phyloP scores from a whole-genome alignment of 2,888 invertebrate species.

The Drosophila subquinaria region DNA sequence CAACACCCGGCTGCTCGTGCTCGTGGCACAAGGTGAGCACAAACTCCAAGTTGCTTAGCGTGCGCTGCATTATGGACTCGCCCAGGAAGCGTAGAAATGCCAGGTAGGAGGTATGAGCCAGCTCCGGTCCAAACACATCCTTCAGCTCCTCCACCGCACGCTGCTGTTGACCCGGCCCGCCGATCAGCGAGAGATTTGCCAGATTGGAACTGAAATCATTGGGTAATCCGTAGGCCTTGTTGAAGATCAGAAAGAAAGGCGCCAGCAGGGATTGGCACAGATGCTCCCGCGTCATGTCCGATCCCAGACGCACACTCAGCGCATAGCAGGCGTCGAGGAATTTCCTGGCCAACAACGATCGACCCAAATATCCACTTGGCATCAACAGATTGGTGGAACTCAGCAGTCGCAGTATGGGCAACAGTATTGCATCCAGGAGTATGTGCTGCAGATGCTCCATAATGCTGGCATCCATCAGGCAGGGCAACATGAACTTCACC shows the following conservation, averaged over 20 bases:
- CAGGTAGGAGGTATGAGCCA: constrained; percentile 93
- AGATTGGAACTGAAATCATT: constrained; percentile 72
- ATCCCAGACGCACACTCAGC: constrained; percentile 91
- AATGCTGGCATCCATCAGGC: constrained; percentile 92
- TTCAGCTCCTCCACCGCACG: constrained; percentile 91
- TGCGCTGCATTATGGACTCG: constrained; percentile 89
- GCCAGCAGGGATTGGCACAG: constrained; percentile 90
- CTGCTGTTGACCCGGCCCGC: constrained; percentile 57
- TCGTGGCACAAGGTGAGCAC: constrained; percentile 92
- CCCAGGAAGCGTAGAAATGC: constrained; percentile 91
- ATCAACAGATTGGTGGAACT: constrained; percentile 92
- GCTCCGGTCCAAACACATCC: constrained; percentile 92
- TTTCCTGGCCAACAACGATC: constrained; percentile 92
- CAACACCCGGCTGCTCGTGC: constrained; percentile 85
- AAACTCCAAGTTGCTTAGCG: constrained; percentile 91
- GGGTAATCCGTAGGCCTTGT: constrained; percentile 87
- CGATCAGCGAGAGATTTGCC: constrained; percentile 52
- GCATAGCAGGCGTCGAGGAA: constrained; percentile 93
- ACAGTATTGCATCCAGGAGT: constrained; percentile 92
- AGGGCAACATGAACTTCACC: constrained; percentile 92
- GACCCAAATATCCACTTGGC: constrained; percentile 92
- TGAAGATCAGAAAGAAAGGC: constrained; percentile 93
- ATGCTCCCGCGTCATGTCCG: constrained; percentile 91
- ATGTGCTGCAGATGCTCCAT: constrained; percentile 95
- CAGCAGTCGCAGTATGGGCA: constrained; percentile 92